A percentile compares a stretch with the other conserved stretches of the same genome.
phyloP scores from a whole-genome alignment of 2,888 invertebrate species.

The Tenthredo scrophulariae region DNA sequence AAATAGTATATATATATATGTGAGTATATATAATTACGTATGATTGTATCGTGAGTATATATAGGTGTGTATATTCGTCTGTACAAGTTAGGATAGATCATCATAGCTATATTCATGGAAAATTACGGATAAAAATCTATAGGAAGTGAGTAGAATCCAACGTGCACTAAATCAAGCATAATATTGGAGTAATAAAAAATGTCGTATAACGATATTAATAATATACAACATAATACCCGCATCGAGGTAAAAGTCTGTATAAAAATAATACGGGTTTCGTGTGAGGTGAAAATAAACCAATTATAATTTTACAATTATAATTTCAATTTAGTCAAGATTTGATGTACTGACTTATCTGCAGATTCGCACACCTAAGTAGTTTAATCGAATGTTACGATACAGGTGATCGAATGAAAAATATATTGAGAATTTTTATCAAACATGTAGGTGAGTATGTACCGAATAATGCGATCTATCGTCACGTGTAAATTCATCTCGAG shows the following conservation, averaged over 20 bases:
- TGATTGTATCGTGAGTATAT: neutral
- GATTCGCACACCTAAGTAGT: neutral
- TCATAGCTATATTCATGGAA: neutral
- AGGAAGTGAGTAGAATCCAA: conserved; percentile 19
- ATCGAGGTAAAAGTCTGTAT: neutral
- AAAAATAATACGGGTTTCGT: neutral
- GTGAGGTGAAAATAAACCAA: neutral
- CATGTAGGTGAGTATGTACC: neutral
- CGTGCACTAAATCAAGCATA: conserved; percentile 44
- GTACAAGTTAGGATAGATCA: conserved; percentile 6
- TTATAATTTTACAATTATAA: too few species aligned
- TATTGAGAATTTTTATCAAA: neutral
- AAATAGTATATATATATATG: neutral
- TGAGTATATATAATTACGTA: neutral
- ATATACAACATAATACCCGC: conserved; percentile 4
- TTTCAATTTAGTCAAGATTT: neutral
- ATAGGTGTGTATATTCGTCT: neutral
- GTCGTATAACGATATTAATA: neutral
- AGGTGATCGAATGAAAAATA: neutral
- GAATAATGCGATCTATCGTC: neutral
- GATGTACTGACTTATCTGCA: neutral
- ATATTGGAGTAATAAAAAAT: conserved; percentile 15
- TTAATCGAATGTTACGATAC: neutral
- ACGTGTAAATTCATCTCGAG: neutral
- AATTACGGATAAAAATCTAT: neutral